These are phyloP conservation scores for Aethes cnicana DNA, from an alignment of 2,888 invertebrate genomes.

Conservation along the genomic window DNA sequence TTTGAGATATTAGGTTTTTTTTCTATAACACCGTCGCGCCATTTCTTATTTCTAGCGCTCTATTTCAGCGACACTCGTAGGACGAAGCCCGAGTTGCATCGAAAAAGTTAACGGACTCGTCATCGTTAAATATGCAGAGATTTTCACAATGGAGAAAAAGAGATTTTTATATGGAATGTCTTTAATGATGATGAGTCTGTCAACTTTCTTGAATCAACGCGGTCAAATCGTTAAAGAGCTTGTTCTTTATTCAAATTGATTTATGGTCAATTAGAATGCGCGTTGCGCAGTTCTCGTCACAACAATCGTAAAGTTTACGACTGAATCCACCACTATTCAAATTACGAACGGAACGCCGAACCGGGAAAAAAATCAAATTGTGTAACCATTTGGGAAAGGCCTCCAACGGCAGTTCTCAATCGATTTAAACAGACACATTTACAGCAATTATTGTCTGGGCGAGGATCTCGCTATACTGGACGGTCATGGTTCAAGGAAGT, in stretches of 20 bases:
- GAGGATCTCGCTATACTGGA: conserved; percentile 48
- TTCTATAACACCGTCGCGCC: conserved; percentile 79
- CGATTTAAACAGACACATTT: conserved; percentile 18
- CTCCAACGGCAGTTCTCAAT: conserved; percentile 33
- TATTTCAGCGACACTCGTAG: conserved; percentile 42
- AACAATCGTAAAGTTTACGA: conserved; percentile 68
- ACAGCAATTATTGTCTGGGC: conserved; percentile 31
- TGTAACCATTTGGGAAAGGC: conserved; percentile 42
- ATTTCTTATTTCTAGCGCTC: conserved; percentile 65
- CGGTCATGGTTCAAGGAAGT: conserved; percentile 69
- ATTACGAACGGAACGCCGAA: conserved; percentile 52
- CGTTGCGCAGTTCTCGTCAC: conserved; percentile 65
- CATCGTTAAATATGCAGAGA: too few relatives aligned
- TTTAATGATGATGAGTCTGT: conserved; percentile 21
- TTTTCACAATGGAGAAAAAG: too few relatives aligned
- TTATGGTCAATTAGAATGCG: conserved; percentile 59
- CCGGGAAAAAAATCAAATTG: conserved; percentile 36
- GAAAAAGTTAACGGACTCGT: too few relatives aligned
- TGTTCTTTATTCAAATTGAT: conserved; percentile 1
- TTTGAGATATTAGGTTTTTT: conserved; percentile 83
- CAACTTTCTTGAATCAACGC: too few relatives aligned
- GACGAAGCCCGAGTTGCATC: too few relatives aligned
- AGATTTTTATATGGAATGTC: too few relatives aligned
- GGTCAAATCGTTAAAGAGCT: too few relatives aligned
- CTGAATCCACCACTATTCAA: conserved; percentile 48